A percentile compares a stretch with the other conserved stretches of the same genome.
Conservation (phyloP, 2,113 vertebrate species). For the Monopterus albus region DNA sequence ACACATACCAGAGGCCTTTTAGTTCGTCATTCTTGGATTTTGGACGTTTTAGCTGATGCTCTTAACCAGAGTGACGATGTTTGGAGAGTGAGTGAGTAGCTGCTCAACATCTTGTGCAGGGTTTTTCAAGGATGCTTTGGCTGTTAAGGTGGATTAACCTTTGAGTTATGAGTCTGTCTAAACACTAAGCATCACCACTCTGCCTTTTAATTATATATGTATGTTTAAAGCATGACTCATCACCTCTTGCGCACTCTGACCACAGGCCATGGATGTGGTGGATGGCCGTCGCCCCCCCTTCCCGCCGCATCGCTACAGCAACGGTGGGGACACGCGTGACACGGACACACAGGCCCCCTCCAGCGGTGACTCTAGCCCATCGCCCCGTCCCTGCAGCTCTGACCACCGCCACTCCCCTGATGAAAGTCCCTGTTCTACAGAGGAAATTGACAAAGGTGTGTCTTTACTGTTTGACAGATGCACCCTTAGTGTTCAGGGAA, state of each 20-base stretch:
- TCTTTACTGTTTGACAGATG: neutral
- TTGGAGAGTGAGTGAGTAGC: neutral
- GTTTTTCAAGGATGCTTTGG: neutral
- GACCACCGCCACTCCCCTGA: constrained; percentile 88
- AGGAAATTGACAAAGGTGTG: constrained; percentile 93
- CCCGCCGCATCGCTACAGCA: constrained; percentile 88
- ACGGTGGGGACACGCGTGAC: constrained; percentile 85
- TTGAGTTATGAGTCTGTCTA: neutral
- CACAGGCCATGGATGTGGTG: constrained; percentile 88
- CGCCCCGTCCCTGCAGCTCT: constrained; percentile 87
- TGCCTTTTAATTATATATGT: constrained; percentile 3
- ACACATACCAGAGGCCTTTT: constrained; percentile 27
- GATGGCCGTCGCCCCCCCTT: constrained; percentile 92
- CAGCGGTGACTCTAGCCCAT: constrained; percentile 89
- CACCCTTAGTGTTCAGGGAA: neutral
- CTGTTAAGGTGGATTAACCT: neutral
- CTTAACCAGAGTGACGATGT: neutral
- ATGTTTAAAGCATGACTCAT: neutral
- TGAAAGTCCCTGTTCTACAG: constrained; percentile 90
- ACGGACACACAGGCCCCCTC: constrained; percentile 94
- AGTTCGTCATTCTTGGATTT: constrained; percentile 3
- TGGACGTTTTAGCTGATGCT: neutral
- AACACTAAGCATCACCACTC: neutral
- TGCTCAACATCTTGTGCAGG: neutral
- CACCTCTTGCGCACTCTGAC: constrained; percentile 36